Conservation (phyloP, 2,113 vertebrate species). For the Condylura cristata region DNA sequence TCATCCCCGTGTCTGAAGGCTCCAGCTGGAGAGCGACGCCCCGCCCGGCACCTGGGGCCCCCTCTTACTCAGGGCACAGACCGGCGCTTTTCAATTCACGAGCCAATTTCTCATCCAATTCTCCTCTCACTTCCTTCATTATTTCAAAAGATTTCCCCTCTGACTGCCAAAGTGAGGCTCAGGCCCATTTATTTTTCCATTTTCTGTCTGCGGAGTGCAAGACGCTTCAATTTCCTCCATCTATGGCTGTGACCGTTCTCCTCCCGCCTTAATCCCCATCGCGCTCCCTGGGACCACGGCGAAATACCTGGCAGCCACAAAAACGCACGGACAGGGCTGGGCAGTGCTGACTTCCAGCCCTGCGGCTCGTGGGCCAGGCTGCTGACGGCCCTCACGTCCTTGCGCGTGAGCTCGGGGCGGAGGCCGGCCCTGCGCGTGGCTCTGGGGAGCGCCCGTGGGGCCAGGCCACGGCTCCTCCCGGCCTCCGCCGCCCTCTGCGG, state of each 20-base stretch:
- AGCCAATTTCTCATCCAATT: conserved; percentile 57
- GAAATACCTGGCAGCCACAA: not conserved
- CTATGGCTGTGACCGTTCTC: not conserved
- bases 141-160: conserved; percentile 21
- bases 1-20: too few relatives aligned
- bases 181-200: conserved; percentile 55
- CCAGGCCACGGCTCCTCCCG: too few relatives aligned
- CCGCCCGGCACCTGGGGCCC: not conserved
- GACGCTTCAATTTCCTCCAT: conserved; percentile 13
- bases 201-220: not conserved
- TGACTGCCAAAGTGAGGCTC: not conserved
- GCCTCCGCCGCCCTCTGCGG: too few relatives aligned
- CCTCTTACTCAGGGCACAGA: conserved; percentile 45
- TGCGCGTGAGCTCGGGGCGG: too few relatives aligned
- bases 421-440: too few relatives aligned
- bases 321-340: accelerated
- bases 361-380: accelerated
- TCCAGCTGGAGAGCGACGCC: too few relatives aligned
- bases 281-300: accelerated
- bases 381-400: not conserved
- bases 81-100: conserved; percentile 22
- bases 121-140: conserved; percentile 39
- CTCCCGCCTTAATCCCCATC: not conserved
- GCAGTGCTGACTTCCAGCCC: not conserved
- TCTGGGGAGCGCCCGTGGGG: too few relatives aligned